These are phyloP conservation scores for Ibycter americanus DNA, from an alignment of 2,797 vertebrate species.

Conservation along the genomic window DNA sequence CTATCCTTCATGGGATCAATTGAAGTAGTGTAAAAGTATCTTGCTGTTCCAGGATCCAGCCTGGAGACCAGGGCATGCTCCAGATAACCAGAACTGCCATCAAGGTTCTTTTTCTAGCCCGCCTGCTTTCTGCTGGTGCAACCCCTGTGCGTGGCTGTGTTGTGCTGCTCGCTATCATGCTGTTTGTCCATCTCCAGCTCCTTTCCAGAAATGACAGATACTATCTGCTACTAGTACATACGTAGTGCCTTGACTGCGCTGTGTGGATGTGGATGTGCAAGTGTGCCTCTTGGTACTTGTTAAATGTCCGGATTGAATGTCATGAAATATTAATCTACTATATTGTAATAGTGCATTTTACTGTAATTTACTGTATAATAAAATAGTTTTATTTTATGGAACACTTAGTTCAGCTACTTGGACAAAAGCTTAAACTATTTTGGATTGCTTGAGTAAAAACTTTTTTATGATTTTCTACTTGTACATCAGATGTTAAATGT, in stretches of 20 bases:
- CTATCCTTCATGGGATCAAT: neutral
- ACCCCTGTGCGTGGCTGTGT: accelerated
- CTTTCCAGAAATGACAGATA: neutral
- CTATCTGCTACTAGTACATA: neutral
- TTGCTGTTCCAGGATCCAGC: neutral
- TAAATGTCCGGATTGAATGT: neutral
- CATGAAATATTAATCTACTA: neutral
- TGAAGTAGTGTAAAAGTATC: neutral
- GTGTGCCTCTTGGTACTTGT: neutral
- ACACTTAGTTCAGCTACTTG: neutral
- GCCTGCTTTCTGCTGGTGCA: neutral
- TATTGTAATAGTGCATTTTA: neutral
- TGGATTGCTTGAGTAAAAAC: neutral
- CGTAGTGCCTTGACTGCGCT: neutral
- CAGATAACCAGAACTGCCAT: neutral
- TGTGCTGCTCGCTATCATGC: accelerated
- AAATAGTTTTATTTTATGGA: neutral
- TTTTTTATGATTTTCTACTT: neutral
- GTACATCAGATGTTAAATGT: neutral
- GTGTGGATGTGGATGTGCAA: neutral
- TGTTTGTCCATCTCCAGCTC: neutral
- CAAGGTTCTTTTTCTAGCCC: neutral
- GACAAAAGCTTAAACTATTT: neutral
- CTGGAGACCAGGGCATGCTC: neutral
- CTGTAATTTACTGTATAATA: neutral